phyloP scores from a whole-genome alignment of 37 sponge, comb jelly and placozoan genomes.

The Hormiphora californensis region DNA sequence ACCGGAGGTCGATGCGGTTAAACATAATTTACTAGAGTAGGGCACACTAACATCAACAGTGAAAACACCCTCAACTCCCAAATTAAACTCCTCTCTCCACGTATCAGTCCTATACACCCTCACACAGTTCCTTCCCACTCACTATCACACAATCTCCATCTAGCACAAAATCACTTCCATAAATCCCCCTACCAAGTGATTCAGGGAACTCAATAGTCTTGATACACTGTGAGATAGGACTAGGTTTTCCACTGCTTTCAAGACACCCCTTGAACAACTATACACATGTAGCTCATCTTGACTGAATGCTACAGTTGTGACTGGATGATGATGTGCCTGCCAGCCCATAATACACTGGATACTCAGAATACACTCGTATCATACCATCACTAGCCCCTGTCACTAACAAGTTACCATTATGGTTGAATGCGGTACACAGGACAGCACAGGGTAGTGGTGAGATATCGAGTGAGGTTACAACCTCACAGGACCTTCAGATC shows the following conservation, averaged over 20 bases:
- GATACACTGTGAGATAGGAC: constrained; percentile 44
- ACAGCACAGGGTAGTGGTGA: constrained; percentile 60
- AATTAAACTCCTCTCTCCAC: too few relatives aligned
- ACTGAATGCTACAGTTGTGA: constrained; percentile 79
- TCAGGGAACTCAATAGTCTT: background rate
- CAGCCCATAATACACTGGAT: constrained; percentile 72
- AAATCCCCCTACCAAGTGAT: background rate
- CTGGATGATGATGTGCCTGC: constrained; percentile 76
- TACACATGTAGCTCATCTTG: constrained; percentile 85
- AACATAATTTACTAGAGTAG: background rate
- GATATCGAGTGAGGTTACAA: background rate
- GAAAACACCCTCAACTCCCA: constrained; percentile 26
- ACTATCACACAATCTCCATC: too few relatives aligned
- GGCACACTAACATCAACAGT: constrained; percentile 33
- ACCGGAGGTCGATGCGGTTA: constrained; percentile 6
- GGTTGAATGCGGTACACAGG: constrained; percentile 83
- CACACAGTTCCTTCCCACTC: too few relatives aligned
- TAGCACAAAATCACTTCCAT: constrained; percentile 14
- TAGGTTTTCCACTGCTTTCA: too few relatives aligned
- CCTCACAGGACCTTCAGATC: constrained; percentile 27
- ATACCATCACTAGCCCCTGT: constrained; percentile 88
- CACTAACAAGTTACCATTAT: constrained; percentile 86
- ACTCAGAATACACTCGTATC: constrained; percentile 67
- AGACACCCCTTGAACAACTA: constrained; percentile 39
- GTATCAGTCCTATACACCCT: too few relatives aligned